Percentiles rank a stretch among this genome's conserved stretches.
These are phyloP conservation scores for Circaetus gallicus DNA, from an alignment of 2,113 vertebrate species.

Conservation along the genomic window DNA sequence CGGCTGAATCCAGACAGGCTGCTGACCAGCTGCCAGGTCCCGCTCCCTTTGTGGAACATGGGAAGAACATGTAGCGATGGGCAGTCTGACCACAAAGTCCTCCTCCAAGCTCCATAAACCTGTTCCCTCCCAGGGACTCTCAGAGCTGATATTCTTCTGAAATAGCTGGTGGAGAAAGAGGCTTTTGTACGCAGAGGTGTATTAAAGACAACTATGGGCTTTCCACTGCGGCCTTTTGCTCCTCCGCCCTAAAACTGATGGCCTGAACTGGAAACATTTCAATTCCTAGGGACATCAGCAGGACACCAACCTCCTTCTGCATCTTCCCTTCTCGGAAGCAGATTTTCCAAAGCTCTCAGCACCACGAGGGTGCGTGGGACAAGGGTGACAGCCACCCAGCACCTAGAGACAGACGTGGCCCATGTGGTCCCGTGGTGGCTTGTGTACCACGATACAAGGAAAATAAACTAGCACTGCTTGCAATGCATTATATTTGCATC, in stretches of 20 bases:
- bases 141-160: not conserved
- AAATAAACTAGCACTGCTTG: not conserved
- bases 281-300: not conserved
- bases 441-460: not conserved
- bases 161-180: not conserved
- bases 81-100: not conserved
- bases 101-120: not conserved
- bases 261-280: not conserved
- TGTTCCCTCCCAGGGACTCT: not conserved
- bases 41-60: not conserved
- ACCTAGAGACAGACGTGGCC: not conserved
- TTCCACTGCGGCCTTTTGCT: not conserved
- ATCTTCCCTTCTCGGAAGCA: not conserved
- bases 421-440: rapidly evolving
- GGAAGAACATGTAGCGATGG: not conserved
- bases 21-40: not conserved
- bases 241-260: not conserved
- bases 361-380: not conserved
- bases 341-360: not conserved
- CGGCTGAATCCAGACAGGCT: not conserved
- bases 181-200: rapidly evolving
- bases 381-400: not conserved
- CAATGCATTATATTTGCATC: rapidly evolving
- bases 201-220: not conserved
- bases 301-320: not conserved